Evolutionary conservation across 2,888 invertebrate species (phyloP).

Genomic region (Drosophila niveifrons): DNA sequence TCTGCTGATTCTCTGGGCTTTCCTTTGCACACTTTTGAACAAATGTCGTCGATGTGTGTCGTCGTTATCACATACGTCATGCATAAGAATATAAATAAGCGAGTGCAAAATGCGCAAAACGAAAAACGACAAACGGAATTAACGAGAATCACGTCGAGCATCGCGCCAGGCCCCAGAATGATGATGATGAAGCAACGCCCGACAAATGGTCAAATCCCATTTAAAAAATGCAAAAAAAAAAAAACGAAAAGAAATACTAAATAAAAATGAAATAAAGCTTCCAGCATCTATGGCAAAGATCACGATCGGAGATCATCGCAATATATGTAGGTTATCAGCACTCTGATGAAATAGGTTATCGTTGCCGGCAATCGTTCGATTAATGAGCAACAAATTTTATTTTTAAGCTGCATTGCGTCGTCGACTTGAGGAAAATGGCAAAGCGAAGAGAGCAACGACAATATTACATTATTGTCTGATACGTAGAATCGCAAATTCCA

Average conservation of each 20-base stretch:
- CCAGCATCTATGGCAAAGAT: slow-evolving; percentile 56
- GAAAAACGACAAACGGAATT: slow-evolving; percentile 17
- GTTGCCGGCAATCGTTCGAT: slow-evolving; percentile 65
- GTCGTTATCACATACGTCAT: slow-evolving; percentile 42
- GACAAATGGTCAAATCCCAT: slow-evolving; percentile 59
- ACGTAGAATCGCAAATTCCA: slow-evolving; percentile 6
- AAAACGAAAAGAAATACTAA: background rate
- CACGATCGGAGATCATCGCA: slow-evolving; percentile 68
- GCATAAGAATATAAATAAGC: slow-evolving; percentile 28
- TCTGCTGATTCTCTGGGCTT: slow-evolving; percentile 28
- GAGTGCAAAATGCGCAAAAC: slow-evolving; percentile 52
- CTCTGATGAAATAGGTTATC: slow-evolving; percentile 72
- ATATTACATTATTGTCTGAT: slow-evolving; percentile 4
- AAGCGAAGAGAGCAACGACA: background rate
- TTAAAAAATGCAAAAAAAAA: slow-evolving; percentile 47
- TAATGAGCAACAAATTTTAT: slow-evolving; percentile 65
- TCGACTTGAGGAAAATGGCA: slow-evolving; percentile 5
- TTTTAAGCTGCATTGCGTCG: slow-evolving; percentile 23
- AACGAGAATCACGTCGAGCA: slow-evolving; percentile 18
- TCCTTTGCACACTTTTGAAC: slow-evolving; percentile 28
- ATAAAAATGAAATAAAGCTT: slow-evolving; percentile 37
- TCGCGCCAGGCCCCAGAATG: slow-evolving; percentile 24
- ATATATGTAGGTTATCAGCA: slow-evolving; percentile 61
- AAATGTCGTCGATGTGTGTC: background rate
- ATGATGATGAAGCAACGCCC: slow-evolving; percentile 60